Percentiles rank a stretch among this genome's conserved stretches.
Conservation (phyloP, 2,888 invertebrate species). For the Altica lythri region DNA sequence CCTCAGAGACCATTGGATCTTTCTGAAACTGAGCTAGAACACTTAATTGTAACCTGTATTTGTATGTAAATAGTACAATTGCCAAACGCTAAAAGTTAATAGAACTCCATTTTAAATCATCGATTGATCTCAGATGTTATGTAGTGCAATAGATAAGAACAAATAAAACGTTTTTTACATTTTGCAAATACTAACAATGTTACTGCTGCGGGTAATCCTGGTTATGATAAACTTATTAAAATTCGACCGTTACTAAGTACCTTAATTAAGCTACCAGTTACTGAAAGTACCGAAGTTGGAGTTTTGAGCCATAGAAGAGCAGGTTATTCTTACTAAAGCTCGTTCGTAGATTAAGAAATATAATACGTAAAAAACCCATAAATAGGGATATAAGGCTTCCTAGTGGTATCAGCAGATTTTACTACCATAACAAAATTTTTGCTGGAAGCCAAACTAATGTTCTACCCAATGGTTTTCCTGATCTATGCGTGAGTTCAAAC, state of each 20-base stretch:
- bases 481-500: neutral
- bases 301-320: conserved; percentile 1
- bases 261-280: neutral
- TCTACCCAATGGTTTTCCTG: neutral
- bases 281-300: too few species aligned
- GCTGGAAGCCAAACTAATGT: conserved; percentile 1
- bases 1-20: neutral
- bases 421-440: neutral
- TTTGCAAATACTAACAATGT: neutral
- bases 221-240: neutral
- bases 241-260: neutral
- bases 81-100: conserved; percentile 4
- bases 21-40: conserved; percentile 6
- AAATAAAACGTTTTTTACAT: conserved; percentile 10
- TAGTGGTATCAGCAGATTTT: conserved; percentile 13
- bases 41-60: too few species aligned
- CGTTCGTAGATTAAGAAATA: conserved; percentile 3
- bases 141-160: conserved; percentile 6
- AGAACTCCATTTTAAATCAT: conserved; percentile 1
- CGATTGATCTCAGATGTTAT: conserved; percentile 7
- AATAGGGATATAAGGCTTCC: conserved; percentile 15
- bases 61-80: conserved; percentile 10
- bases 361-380: conserved; percentile 11
- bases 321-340: conserved; percentile 3
- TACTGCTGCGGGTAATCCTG: neutral